Evolutionary conservation across 1,140 invertebrate species (phyloP).

Genomic region (Trachelipus rathkii): DNA sequence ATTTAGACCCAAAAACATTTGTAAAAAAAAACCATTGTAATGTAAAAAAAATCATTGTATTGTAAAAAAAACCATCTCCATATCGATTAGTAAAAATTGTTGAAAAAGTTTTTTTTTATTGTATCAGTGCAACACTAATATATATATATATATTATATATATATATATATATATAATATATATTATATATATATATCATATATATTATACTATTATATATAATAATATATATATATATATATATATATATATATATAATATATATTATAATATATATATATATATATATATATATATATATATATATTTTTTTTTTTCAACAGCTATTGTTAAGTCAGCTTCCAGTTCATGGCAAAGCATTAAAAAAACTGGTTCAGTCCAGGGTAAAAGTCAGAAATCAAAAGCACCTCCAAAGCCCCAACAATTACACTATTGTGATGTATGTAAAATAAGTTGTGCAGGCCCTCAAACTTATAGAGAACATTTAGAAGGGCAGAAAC

Average conservation of each 20-base stretch:
- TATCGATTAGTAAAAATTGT: no score
- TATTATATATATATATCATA: no score
- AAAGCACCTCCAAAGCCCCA: constrained; percentile 83
- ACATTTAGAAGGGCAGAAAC: constrained; percentile 95
- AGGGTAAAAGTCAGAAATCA: constrained; percentile 59
- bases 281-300: not conserved
- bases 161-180: no score
- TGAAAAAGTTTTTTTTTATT: no score
- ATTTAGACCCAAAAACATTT: no score
- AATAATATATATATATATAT: not conserved
- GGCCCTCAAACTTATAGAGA: constrained; percentile 75
- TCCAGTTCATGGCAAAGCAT: constrained; percentile 44
- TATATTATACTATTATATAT: no score
- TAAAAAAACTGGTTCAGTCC: constrained; percentile 38
- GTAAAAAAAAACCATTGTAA: no score
- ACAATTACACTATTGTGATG: constrained; percentile 89
- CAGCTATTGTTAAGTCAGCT: constrained; percentile 32
- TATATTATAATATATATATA: constrained; percentile 10
- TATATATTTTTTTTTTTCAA: not conserved
- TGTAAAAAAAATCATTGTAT: no score
- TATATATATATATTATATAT: no score
- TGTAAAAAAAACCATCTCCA: no score
- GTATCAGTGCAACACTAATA: no score
- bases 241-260: constrained; percentile 6
- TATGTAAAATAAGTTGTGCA: constrained; percentile 96